A percentile compares a stretch with the other conserved stretches of the same genome.
phyloP scores from a whole-genome alignment of 2,888 invertebrate genomes.

The Heliconius erato region DNA sequence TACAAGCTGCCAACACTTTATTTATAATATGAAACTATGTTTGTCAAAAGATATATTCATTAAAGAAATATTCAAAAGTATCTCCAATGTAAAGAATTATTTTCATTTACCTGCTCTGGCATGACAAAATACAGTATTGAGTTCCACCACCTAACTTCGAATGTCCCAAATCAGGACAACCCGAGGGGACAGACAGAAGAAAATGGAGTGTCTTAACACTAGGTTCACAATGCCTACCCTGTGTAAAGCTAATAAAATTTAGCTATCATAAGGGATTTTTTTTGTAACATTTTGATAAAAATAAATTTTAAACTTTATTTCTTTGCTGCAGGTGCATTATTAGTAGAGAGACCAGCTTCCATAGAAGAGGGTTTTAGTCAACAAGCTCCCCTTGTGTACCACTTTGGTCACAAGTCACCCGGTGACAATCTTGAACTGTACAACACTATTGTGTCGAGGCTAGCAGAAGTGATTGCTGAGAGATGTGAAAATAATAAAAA shows the following conservation, averaged over 20 bases:
- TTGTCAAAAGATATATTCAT: no score
- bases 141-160: no score
- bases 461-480: constrained; percentile 94
- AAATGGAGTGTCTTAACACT: no score
- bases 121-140: no score
- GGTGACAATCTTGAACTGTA: constrained; percentile 92
- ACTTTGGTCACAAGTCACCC: constrained; percentile 95
- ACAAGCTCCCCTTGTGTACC: constrained; percentile 96
- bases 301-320: neutral
- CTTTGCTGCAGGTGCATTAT: constrained; percentile 87
- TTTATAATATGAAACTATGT: no score
- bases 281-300: neutral
- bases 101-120: no score
- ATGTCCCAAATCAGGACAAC: no score
- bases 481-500: constrained; percentile 94
- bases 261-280: neutral
- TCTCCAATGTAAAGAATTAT: no score
- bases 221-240: neutral
- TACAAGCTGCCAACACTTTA: no score
- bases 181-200: no score
- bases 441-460: constrained; percentile 92
- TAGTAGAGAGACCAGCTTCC: constrained; percentile 96
- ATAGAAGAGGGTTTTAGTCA: constrained; percentile 98
- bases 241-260: neutral
- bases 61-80: no score